Conservation (phyloP, 2,113 vertebrate genomes). For the Motacilla tschutschensis region DNA sequence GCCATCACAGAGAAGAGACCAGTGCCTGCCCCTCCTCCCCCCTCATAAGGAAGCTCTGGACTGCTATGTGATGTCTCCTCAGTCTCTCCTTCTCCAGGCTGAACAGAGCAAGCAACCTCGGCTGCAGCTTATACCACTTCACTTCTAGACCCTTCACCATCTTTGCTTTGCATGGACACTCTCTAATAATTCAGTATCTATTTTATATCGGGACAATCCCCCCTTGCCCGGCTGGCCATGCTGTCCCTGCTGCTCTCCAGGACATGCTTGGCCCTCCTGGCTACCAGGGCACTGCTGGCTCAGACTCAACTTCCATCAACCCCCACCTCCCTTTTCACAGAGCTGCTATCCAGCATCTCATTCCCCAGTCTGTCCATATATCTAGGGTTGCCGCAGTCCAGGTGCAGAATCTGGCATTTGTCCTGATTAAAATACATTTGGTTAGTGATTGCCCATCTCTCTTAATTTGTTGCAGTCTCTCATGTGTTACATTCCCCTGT, state of each 20-base stretch:
- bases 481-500: background rate
- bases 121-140: accelerated
- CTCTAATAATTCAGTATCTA: background rate
- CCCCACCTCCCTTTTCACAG: background rate
- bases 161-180: too few species aligned
- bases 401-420: background rate
- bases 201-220: background rate
- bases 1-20: background rate
- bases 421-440: background rate
- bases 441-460: background rate
- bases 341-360: background rate
- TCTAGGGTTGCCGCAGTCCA: background rate
- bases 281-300: background rate
- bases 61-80: background rate
- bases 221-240: accelerated
- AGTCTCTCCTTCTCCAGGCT: background rate
- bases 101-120: accelerated
- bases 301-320: background rate
- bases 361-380: background rate
- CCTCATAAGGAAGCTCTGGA: background rate
- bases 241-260: accelerated
- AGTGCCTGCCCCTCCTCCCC: background rate
- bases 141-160: background rate
- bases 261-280: accelerated
- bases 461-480: background rate